Evolutionary conservation across 2,888 invertebrate genomes (phyloP).

Genomic region (Pegoplata infirma): DNA sequence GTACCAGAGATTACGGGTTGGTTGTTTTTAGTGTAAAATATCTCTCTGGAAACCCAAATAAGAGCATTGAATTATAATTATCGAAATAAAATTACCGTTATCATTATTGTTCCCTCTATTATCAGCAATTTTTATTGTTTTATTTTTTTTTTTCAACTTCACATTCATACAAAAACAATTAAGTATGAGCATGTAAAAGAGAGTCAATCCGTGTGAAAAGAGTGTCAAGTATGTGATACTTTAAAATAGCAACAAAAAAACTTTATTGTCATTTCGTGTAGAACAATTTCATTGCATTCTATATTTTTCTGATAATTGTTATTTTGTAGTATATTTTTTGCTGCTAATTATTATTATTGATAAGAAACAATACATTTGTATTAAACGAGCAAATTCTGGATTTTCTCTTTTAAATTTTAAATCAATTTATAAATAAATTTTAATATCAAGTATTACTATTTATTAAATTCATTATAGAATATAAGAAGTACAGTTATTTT

Average conservation of each 20-base stretch:
- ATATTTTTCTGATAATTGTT: not conserved
- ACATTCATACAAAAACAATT: too few species aligned
- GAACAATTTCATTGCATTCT: not conserved
- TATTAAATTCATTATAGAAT: constrained; percentile 29
- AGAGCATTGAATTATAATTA: too few species aligned
- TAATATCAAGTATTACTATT: constrained; percentile 23
- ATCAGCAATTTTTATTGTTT: too few species aligned
- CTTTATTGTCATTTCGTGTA: not conserved
- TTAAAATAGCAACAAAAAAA: not conserved
- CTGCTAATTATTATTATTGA: not conserved
- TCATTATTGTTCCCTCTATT: too few species aligned
- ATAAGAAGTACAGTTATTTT: constrained; percentile 43
- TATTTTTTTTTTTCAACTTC: too few species aligned
- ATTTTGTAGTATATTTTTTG: not conserved
- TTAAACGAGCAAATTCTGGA: not conserved
- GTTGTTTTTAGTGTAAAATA: too few species aligned
- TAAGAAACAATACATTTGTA: not conserved
- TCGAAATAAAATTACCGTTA: too few species aligned
- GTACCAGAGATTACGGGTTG: too few species aligned
- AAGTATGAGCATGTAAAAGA: not conserved
- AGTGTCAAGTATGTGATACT: not conserved
- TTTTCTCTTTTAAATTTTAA: not conserved
- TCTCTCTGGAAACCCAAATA: too few species aligned
- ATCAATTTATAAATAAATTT: constrained; percentile 7
- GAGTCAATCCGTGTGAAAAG: not conserved